Conservation (phyloP, 2,888 invertebrate genomes). For the Encarsia formosa region DNA sequence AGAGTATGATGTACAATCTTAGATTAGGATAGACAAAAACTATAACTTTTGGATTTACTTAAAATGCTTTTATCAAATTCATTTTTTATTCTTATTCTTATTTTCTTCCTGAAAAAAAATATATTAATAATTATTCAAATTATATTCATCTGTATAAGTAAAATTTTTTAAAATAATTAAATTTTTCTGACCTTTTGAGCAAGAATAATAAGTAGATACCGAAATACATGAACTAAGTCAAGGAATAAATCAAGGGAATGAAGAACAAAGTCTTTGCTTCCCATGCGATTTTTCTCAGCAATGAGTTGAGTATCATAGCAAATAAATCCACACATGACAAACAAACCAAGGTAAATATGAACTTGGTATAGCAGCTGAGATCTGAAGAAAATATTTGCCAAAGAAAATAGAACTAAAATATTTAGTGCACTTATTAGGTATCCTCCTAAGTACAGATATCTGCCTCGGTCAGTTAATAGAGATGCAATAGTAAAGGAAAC, state of each 20-base stretch:
- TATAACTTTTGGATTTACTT: slow-evolving; percentile 49
- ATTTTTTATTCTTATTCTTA: slow-evolving; percentile 42
- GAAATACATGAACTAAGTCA: slow-evolving; percentile 92
- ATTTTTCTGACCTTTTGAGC: slow-evolving; percentile 84
- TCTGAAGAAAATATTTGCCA: slow-evolving; percentile 83
- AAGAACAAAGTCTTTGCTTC: slow-evolving; percentile 88
- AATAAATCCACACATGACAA: slow-evolving; percentile 91
- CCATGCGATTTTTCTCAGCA: slow-evolving; percentile 84
- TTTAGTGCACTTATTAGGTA: slow-evolving; percentile 78
- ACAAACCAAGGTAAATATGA: slow-evolving; percentile 82
- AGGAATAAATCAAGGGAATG: slow-evolving; percentile 93
- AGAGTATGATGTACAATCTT: too few species aligned
- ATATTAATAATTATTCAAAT: background rate
- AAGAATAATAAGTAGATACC: slow-evolving; percentile 83
- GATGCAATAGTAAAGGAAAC: slow-evolving; percentile 87
- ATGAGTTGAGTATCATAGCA: slow-evolving; percentile 97
- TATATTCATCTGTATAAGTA: background rate
- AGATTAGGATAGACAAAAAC: slow-evolving; percentile 50
- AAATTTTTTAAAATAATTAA: slow-evolving; percentile 9
- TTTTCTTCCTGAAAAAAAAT: slow-evolving; percentile 39
- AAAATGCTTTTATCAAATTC: slow-evolving; percentile 35
- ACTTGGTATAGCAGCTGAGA: slow-evolving; percentile 76
- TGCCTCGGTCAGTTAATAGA: slow-evolving; percentile 80
- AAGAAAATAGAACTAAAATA: slow-evolving; percentile 70
- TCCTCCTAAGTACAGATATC: slow-evolving; percentile 87